Conservation (phyloP, 2,888 invertebrate species). For the Epinotia brunnichana region DNA sequence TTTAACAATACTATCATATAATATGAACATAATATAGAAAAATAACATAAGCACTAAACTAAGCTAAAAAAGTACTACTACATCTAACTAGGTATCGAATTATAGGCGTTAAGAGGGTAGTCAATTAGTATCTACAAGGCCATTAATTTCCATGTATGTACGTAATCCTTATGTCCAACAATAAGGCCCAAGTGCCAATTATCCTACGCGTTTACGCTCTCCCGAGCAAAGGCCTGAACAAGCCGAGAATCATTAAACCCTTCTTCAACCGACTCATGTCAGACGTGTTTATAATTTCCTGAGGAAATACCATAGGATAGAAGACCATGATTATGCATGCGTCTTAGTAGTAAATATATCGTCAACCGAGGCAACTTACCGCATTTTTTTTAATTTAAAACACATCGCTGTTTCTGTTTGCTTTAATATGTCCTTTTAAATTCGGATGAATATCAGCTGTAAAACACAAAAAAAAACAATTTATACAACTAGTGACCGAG, state of each 20-base stretch:
- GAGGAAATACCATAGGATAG: background rate
- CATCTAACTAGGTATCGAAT: background rate
- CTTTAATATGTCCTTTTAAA: too few relatives aligned
- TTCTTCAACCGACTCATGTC: background rate
- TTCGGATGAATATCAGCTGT: too few relatives aligned
- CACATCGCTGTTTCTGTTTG: too few relatives aligned
- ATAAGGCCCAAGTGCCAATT: conserved; percentile 38
- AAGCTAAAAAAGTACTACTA: too few relatives aligned
- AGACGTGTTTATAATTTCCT: conserved; percentile 16
- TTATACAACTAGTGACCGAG: too few relatives aligned
- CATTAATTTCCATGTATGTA: conserved; percentile 25
- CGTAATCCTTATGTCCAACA: conserved; percentile 19
- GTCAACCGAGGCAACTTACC: too few relatives aligned
- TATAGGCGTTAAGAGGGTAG: background rate
- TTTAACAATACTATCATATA: too few relatives aligned
- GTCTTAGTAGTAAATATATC: background rate
- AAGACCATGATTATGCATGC: background rate
- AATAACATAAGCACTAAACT: too few relatives aligned
- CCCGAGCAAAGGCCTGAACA: conserved; percentile 22
- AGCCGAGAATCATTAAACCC: conserved; percentile 29
- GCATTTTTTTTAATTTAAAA: too few relatives aligned
- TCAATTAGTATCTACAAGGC: conserved; percentile 23
- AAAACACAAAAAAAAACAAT: too few relatives aligned
- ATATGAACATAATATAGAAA: too few relatives aligned
- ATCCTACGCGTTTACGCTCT: conserved; percentile 27